A percentile compares a stretch with the other conserved stretches of the same genome.
Evolutionary conservation across 2,113 vertebrate species (phyloP).

Genomic region (Hypomesus transpacificus): DNA sequence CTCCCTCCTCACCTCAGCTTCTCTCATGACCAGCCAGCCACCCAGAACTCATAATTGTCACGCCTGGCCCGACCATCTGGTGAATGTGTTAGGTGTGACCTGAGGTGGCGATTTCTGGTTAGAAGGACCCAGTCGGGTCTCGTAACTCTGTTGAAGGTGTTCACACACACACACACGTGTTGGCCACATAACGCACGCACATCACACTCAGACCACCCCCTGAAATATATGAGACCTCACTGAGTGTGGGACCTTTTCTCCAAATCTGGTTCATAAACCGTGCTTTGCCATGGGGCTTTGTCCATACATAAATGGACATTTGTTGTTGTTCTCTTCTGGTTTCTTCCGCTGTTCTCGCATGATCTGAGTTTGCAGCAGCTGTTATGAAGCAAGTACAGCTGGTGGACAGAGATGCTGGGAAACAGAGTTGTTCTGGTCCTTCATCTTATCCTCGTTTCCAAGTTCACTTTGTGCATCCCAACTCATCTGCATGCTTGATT

Average conservation of each 20-base stretch:
- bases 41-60: slow-evolving; percentile 39
- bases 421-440: neutral
- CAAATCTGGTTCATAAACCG: too few relatives aligned
- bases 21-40: slow-evolving; percentile 29
- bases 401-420: neutral
- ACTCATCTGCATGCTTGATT: neutral
- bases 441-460: neutral
- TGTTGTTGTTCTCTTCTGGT: neutral
- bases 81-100: slow-evolving; percentile 29
- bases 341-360: neutral
- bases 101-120: slow-evolving; percentile 12
- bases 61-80: slow-evolving; percentile 50
- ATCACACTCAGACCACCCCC: neutral
- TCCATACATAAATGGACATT: neutral
- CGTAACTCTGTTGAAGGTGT: slow-evolving; percentile 9
- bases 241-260: too few relatives aligned
- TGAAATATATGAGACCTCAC: too few relatives aligned
- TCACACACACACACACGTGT: neutral
- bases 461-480: neutral
- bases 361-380: neutral
- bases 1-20: neutral
- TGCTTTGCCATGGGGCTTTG: too few relatives aligned
- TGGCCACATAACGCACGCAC: neutral
- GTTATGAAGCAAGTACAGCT: neutral
- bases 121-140: neutral